A percentile compares a stretch with the other conserved stretches of the same genome.
phyloP scores from a whole-genome alignment of 2,797 vertebrate genomes.

The Pelochelys cantorii region DNA sequence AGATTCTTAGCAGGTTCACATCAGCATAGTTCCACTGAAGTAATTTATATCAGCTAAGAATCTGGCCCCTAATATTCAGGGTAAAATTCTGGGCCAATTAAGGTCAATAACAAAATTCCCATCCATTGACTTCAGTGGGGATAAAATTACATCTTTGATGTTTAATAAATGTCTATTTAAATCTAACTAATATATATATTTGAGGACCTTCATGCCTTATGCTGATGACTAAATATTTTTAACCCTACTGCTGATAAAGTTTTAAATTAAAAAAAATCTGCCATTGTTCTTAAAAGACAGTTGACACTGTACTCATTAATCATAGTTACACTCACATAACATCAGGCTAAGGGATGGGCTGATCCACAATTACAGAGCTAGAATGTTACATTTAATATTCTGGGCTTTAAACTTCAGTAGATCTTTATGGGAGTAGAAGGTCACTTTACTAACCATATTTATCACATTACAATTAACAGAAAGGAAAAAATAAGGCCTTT shows the following conservation, averaged over 20 bases:
- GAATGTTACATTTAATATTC: conserved; percentile 57
- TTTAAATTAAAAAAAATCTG: conserved; percentile 35
- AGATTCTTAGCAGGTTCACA: not conserved
- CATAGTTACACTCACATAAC: conserved; percentile 46
- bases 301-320: conserved; percentile 71
- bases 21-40: not conserved
- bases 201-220: conserved; percentile 31
- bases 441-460: conserved; percentile 27
- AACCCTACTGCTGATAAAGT: conserved; percentile 23
- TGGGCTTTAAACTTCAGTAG: conserved; percentile 47
- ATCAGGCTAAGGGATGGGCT: conserved; percentile 66
- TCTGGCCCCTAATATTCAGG: not conserved
- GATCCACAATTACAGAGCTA: conserved; percentile 39
- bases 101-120: fast-evolving
- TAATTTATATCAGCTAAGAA: not conserved
- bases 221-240: not conserved
- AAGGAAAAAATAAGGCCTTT: conserved; percentile 40
- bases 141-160: not conserved
- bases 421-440: conserved; percentile 4
- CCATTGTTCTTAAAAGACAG: conserved; percentile 43
- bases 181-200: conserved; percentile 18
- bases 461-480: conserved; percentile 64
- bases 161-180: not conserved
- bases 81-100: not conserved
- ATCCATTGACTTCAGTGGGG: not conserved